These are phyloP conservation scores for Pammene aurita DNA, from an alignment of 2,888 invertebrate species.

Conservation along the genomic window DNA sequence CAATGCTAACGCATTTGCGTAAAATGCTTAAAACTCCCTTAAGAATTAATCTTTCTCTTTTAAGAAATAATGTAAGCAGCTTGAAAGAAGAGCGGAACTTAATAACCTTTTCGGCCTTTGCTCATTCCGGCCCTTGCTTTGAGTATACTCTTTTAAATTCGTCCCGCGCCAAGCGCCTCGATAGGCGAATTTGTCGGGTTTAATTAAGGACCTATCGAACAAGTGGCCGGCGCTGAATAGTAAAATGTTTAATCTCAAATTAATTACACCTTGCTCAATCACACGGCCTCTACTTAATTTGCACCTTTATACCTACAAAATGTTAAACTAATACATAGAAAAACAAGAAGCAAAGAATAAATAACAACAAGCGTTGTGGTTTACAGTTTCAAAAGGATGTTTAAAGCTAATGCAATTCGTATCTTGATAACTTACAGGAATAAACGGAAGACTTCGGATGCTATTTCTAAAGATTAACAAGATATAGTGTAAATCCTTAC, in stretches of 20 bases:
- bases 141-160: constrained; percentile 50
- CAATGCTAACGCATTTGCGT: constrained; percentile 17
- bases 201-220: constrained; percentile 51
- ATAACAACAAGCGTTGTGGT: neutral
- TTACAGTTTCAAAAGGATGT: neutral
- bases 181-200: constrained; percentile 49
- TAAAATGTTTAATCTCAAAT: constrained; percentile 44
- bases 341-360: constrained; percentile 3
- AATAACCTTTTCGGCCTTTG: constrained; percentile 48
- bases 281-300: constrained; percentile 7
- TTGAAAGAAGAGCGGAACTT: constrained; percentile 21
- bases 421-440: constrained; percentile 19
- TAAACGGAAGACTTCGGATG: constrained; percentile 10
- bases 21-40: constrained; percentile 4
- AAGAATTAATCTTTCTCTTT: neutral
- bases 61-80: constrained; percentile 9
- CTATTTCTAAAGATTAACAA: constrained; percentile 35
- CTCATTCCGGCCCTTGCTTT: constrained; percentile 48
- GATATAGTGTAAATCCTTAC: constrained; percentile 31
- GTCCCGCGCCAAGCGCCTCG: constrained; percentile 45
- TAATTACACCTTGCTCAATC: constrained; percentile 44
- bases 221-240: constrained; percentile 42
- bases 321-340: neutral
- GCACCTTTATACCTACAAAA: constrained; percentile 2
- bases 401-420: neutral